Conservation (phyloP, 2,888 invertebrate species). For the Biston betularia region DNA sequence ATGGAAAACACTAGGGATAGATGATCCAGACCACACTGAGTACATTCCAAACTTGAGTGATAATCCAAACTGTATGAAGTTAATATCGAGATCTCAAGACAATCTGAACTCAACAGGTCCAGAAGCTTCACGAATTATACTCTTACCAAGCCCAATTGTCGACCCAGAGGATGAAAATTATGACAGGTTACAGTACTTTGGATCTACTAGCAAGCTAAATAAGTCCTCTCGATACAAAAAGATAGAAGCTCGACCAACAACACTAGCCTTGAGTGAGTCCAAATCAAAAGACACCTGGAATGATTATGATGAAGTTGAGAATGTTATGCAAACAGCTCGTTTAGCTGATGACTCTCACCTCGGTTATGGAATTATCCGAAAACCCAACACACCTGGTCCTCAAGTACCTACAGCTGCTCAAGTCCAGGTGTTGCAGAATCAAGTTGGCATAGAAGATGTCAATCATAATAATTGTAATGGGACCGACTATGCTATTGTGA, state of each 20-base stretch:
- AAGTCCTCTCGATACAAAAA: conserved; percentile 89
- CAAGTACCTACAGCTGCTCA: conserved; percentile 84
- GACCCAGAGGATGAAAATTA: conserved; percentile 88
- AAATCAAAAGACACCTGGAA: conserved; percentile 87
- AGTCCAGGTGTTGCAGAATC: conserved; percentile 76
- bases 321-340: conserved; percentile 89
- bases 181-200: conserved; percentile 93
- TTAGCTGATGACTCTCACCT: conserved; percentile 93
- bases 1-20: conserved; percentile 92
- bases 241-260: conserved; percentile 87
- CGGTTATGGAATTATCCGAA: conserved; percentile 92
- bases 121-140: conserved; percentile 84
- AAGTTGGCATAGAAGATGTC: conserved; percentile 81
- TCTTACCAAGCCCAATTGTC: conserved; percentile 79
- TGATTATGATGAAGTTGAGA: conserved; percentile 92
- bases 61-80: conserved; percentile 78
- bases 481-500: conserved; percentile 93
- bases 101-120: conserved; percentile 78
- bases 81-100: conserved; percentile 83
- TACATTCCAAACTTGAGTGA: conserved; percentile 79
- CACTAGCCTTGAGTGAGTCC: conserved; percentile 76
- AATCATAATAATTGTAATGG: conserved; percentile 91
- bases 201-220: conserved; percentile 89
- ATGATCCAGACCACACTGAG: conserved; percentile 91
- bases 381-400: conserved; percentile 85